Base-by-base conservation (phyloP, 2,113 vertebrate species). In the Crocuta crocuta region DNA sequence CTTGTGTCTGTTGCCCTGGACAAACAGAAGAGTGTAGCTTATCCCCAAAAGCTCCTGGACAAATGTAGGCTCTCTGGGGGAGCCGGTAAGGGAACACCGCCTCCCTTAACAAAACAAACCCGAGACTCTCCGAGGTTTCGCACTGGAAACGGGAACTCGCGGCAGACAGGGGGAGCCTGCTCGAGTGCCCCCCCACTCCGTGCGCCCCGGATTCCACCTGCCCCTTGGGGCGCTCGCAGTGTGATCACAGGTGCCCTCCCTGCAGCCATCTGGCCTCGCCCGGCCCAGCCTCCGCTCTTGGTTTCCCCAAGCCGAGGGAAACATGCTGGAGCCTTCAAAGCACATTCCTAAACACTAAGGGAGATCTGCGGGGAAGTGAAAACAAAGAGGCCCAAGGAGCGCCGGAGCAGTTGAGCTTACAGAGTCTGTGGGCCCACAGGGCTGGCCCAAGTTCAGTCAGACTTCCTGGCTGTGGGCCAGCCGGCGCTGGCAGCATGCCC, bases 371-470 rank as follows among this genome's bases (percentile, higher is more conserved):
- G 95, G 96, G 95, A 97, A 97, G 97, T 45, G 85, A 89, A 97
- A 96, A 98, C 97, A 98, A 97, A 97, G 96, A 80, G 86, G 95
- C 95, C 95, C 78, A 11, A 73, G 97, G 97, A 95, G 91, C 19
- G 31, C 58, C 13, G 71, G 80, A 89, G 97, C 95, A 61, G 98
- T 96, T 97, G 96, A 96, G 98, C 97, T 97, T 96, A 97, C 97
- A 93, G 97, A 96, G 94, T 97, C 96, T 98, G 97, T 98, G 97
- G 98, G 98, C 97, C 98, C 97, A 98, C 98, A 98, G 95, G 97
- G 97, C 96, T 98, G 97, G 98, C 98, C 97, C 97, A 97, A 95
- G 95, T 98, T 98, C 97, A 98, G 95, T 98, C 98, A 98, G 97
- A 96, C 96, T 96, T 93, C 68, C 85, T 98, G 98, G 98, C 97